Conservation (phyloP, 1,140 invertebrate genomes). For the Anastatus disparis region DNA sequence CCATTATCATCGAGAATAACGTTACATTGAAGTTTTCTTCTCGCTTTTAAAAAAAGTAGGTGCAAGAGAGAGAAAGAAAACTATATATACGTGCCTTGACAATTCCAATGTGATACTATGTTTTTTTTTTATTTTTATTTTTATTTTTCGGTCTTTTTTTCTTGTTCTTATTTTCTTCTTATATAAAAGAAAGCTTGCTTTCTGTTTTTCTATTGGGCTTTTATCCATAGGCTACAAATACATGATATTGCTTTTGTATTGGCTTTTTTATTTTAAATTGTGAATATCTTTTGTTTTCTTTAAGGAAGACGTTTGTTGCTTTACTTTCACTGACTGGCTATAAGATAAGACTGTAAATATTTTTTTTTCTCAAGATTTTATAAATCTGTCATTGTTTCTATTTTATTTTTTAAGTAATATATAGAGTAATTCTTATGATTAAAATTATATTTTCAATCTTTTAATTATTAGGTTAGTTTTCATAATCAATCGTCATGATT, state of each 20-base stretch:
- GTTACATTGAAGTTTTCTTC: constrained; percentile 43
- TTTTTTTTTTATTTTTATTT: neutral
- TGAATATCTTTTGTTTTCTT: neutral
- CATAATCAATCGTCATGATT: no score
- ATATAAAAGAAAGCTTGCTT: no score
- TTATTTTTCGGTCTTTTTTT: neutral
- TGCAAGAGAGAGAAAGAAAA: constrained; percentile 6
- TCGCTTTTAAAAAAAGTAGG: no score
- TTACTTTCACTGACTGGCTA: no score
- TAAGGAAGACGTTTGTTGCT: neutral
- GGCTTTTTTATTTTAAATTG: no score
- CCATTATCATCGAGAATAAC: constrained; percentile 54
- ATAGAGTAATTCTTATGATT: no score
- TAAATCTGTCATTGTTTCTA: no score
- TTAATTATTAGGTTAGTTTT: no score
- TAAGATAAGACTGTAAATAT: no score
- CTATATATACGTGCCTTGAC: constrained; percentile 43
- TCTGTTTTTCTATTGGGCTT: neutral
- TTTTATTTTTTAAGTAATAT: no score
- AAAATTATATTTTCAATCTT: no score
- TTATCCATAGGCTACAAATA: neutral
- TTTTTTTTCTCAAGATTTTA: no score
- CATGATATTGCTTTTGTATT: neutral
- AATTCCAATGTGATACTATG: constrained; percentile 21
- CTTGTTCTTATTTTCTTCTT: neutral